These are phyloP conservation scores for Sebastes melanostomus DNA, from an alignment of 2,797 vertebrate genomes.

Conservation along the genomic window DNA sequence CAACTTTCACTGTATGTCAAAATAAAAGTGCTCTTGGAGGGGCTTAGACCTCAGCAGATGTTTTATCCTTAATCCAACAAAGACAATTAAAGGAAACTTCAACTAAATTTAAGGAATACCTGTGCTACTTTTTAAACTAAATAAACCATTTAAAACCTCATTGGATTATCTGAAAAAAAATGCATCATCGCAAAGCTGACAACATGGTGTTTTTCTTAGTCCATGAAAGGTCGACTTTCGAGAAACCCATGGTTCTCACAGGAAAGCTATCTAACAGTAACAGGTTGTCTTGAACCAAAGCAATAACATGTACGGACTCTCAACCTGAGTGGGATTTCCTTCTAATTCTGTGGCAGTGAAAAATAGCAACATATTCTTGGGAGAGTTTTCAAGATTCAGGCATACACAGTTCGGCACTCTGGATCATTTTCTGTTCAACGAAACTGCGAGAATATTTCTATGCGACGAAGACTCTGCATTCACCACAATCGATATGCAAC, in stretches of 20 bases:
- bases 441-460: not conserved
- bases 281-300: not conserved
- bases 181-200: not conserved
- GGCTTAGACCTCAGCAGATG: too few relatives aligned
- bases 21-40: accelerated
- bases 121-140: not conserved
- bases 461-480: not conserved
- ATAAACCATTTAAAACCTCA: not conserved
- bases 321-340: constrained; percentile 2
- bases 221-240: not conserved
- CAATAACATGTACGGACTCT: not conserved
- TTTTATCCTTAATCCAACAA: too few relatives aligned
- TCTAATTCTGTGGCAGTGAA: constrained; percentile 30
- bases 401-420: not conserved
- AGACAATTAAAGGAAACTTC: too few relatives aligned
- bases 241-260: not conserved
- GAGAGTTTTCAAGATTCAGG: constrained; percentile 16
- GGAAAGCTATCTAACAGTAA: not conserved
- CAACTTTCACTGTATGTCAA: too few relatives aligned
- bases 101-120: not conserved
- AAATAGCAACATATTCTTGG: not conserved
- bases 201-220: not conserved
- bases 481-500: not conserved
- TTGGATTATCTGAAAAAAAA: not conserved
- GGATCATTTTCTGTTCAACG: not conserved